A percentile compares a stretch with the other conserved stretches of the same genome.
Conservation (phyloP, 1,140 invertebrate species). For the Bombus turneri region DNA sequence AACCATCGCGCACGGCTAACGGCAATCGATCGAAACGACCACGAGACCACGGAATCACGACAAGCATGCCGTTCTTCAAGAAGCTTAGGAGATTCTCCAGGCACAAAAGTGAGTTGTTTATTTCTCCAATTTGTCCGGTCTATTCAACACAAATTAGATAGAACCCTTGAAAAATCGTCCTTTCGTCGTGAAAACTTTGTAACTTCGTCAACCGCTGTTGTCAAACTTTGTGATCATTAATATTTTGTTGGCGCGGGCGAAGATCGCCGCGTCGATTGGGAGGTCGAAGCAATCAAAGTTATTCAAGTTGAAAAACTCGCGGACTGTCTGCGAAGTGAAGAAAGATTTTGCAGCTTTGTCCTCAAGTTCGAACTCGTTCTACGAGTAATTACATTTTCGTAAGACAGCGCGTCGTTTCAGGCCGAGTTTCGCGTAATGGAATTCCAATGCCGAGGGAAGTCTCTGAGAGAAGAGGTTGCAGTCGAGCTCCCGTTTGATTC, state of each 20-base stretch:
- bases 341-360: slow-evolving; percentile 21
- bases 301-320: background rate
- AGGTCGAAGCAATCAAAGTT: background rate
- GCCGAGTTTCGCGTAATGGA: slow-evolving; percentile 61
- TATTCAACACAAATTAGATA: background rate
- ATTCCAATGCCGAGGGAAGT: slow-evolving; percentile 40
- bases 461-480: slow-evolving; percentile 15
- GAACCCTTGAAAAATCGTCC: background rate
- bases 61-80: slow-evolving; percentile 78
- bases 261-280: background rate
- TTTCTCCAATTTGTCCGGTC: background rate
- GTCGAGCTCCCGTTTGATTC: slow-evolving; percentile 31
- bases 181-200: too few species aligned
- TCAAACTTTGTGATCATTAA: too few species aligned
- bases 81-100: slow-evolving; percentile 77
- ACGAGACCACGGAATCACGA: background rate
- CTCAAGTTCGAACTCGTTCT: slow-evolving; percentile 29
- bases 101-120: slow-evolving; percentile 76
- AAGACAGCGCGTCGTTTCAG: slow-evolving; percentile 54
- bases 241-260: background rate
- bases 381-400: slow-evolving; percentile 39
- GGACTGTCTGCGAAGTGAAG: too few species aligned
- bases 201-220: too few species aligned
- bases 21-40: slow-evolving; percentile 4
- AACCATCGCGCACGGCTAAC: background rate